Conservation (phyloP, 2,113 vertebrate genomes). For the Labeo catla region DNA sequence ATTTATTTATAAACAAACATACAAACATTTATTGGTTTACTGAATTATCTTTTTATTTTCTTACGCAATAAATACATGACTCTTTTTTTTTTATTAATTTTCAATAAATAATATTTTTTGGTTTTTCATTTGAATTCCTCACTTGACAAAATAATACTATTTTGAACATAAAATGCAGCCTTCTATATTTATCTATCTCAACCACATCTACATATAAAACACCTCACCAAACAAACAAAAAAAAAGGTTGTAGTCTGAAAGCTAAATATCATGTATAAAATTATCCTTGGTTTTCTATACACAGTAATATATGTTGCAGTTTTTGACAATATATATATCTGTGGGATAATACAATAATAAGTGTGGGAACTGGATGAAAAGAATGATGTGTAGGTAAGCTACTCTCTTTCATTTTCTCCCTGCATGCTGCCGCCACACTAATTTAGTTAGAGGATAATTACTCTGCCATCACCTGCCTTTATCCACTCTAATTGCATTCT, state of each 20-base stretch:
- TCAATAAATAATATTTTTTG: too few relatives aligned
- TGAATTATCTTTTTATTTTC: too few relatives aligned
- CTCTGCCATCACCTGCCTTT: constrained; percentile 58
- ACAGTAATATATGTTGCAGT: not conserved
- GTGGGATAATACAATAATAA: not conserved
- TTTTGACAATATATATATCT: not conserved
- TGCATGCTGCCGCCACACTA: constrained; percentile 57
- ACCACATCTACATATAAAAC: too few relatives aligned
- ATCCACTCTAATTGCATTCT: constrained; percentile 69
- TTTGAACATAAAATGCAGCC: too few relatives aligned
- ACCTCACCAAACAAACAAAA: not conserved
- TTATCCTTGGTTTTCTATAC: not conserved
- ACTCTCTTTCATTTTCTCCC: constrained; percentile 27
- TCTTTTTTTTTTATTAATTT: too few relatives aligned
- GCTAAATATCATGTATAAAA: not conserved
- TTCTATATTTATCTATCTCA: too few relatives aligned
- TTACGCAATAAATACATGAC: too few relatives aligned
- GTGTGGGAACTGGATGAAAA: not conserved
- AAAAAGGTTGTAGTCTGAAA: too few relatives aligned
- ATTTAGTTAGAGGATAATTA: constrained; percentile 66
- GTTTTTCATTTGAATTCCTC: too few relatives aligned
- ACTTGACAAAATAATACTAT: too few relatives aligned
- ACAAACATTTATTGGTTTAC: too few relatives aligned
- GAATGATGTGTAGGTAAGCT: constrained; percentile 12
- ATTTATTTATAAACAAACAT: too few relatives aligned